phyloP scores from a whole-genome alignment of 2,113 vertebrate genomes.

The Leucoraja erinaceus region DNA sequence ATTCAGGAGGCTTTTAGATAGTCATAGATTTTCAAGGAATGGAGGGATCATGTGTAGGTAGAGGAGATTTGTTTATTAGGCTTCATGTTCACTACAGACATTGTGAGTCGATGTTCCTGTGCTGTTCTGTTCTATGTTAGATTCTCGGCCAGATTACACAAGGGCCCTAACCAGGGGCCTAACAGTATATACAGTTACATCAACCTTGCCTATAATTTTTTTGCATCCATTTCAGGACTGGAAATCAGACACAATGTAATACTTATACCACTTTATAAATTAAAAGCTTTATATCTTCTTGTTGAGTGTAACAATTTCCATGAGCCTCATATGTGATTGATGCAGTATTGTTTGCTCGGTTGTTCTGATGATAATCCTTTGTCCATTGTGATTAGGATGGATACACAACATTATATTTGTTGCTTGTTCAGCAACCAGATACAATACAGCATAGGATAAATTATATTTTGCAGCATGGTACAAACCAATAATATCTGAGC shows the following conservation, averaged over 20 bases:
- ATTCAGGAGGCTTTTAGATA: too few relatives aligned
- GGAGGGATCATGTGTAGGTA: too few relatives aligned
- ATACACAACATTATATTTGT: neutral
- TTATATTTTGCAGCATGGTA: neutral
- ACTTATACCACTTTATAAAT: neutral
- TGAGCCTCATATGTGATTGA: neutral
- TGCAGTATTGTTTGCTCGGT: neutral
- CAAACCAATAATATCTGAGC: neutral
- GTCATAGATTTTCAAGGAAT: too few relatives aligned
- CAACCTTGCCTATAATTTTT: neutral
- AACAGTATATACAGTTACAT: neutral
- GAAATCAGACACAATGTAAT: neutral
- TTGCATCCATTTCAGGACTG: neutral
- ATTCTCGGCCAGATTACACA: neutral
- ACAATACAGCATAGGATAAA: neutral
- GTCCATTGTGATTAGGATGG: neutral
- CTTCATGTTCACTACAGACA: too few relatives aligned
- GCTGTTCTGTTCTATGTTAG: too few relatives aligned
- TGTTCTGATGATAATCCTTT: neutral
- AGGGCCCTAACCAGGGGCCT: neutral
- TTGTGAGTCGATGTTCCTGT: too few relatives aligned
- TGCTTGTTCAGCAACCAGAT: conserved; percentile 4
- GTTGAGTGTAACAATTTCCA: neutral
- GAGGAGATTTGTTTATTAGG: too few relatives aligned
- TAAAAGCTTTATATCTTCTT: neutral